A percentile compares a stretch with the other conserved stretches of the same genome.
These are phyloP conservation scores for Xiphydria camelus DNA, from an alignment of 2,888 invertebrate genomes.

Conservation along the genomic window DNA sequence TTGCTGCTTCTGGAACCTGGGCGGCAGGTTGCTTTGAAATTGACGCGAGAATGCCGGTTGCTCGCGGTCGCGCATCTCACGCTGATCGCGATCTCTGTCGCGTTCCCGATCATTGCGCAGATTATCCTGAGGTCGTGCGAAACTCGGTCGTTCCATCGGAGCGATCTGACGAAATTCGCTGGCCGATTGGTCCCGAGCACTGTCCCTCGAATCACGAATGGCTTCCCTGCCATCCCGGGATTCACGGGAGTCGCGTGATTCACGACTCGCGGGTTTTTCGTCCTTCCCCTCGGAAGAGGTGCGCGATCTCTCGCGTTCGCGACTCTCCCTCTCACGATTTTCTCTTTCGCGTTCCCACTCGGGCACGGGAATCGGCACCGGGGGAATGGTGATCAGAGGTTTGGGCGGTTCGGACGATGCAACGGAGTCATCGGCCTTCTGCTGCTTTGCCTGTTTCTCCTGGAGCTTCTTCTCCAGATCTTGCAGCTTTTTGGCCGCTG, in stretches of 20 bases:
- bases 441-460: constrained; percentile 62
- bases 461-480: constrained; percentile 70
- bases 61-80: constrained; percentile 63
- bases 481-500: constrained; percentile 69
- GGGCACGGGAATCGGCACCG: constrained; percentile 60
- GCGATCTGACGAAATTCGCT: constrained; percentile 5
- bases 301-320: constrained; percentile 55
- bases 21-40: constrained; percentile 83
- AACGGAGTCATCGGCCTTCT: constrained; percentile 46
- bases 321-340: constrained; percentile 53
- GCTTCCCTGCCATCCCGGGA: constrained; percentile 17
- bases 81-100: constrained; percentile 47
- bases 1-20: constrained; percentile 81
- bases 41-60: constrained; percentile 70
- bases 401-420: constrained; percentile 55
- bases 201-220: constrained; percentile 27
- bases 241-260: constrained; percentile 22
- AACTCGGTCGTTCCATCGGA: constrained; percentile 20
- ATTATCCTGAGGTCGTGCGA: constrained; percentile 15
- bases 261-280: constrained; percentile 27
- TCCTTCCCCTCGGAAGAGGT: constrained; percentile 51
- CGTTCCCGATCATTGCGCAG: constrained; percentile 44
- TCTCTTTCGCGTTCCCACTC: constrained; percentile 62
- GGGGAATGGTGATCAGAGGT: constrained; percentile 57
- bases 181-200: constrained; percentile 7